phyloP scores from a whole-genome alignment of 2,113 vertebrate species.

The Dipodomys stephensi region DNA sequence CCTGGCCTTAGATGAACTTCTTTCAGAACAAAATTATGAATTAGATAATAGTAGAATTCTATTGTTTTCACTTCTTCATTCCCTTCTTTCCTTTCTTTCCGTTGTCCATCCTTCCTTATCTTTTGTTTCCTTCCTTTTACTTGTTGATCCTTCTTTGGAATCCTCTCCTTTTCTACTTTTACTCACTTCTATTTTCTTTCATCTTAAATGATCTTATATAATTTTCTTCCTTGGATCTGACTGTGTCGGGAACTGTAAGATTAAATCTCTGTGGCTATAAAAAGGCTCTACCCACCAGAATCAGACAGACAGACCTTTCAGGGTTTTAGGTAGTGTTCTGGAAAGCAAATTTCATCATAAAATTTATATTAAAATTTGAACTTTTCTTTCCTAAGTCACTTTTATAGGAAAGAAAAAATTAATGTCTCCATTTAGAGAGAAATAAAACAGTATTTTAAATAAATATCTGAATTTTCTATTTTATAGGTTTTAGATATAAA shows the following conservation, averaged over 20 bases:
- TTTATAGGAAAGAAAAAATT: conserved; percentile 25
- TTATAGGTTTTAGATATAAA: conserved; percentile 45
- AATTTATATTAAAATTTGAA: not conserved
- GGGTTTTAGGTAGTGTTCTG: not conserved
- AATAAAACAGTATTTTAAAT: conserved; percentile 25
- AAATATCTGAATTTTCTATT: conserved; percentile 53
- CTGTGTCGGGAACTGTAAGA: too few species aligned
- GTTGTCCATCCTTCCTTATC: not conserved
- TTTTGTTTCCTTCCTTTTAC: fast-evolving
- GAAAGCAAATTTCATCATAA: not conserved
- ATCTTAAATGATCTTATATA: not conserved
- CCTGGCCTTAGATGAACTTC: not conserved
- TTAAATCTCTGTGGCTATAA: too few species aligned
- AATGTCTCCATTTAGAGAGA: not conserved
- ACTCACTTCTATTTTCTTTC: not conserved
- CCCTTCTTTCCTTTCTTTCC: not conserved
- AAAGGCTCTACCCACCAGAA: too few species aligned
- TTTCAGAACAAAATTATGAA: not conserved
- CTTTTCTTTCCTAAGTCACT: not conserved
- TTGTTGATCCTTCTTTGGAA: too few species aligned
- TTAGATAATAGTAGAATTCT: not conserved
- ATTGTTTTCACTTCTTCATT: not conserved
- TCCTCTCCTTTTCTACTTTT: not conserved
- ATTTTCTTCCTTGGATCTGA: too few species aligned
- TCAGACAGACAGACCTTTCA: not conserved